phyloP scores from a whole-genome alignment of 2,888 invertebrate genomes.

The Caenorhabditis sulstoni region DNA sequence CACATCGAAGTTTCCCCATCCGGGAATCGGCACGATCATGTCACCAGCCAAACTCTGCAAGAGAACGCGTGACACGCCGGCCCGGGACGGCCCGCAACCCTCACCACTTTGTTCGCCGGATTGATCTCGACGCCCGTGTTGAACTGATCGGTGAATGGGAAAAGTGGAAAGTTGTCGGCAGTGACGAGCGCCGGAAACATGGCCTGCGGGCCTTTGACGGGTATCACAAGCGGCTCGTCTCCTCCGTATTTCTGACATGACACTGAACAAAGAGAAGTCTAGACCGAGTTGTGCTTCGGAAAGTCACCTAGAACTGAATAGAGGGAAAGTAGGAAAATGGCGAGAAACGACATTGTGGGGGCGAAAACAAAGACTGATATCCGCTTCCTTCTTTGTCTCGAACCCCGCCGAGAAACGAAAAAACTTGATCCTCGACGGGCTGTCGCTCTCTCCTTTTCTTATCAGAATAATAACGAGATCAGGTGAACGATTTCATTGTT shows the following conservation, averaged over 20 bases:
- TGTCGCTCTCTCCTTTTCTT: conserved; percentile 12
- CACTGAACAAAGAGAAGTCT: conserved; percentile 9
- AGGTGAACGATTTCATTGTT: conserved; percentile 26
- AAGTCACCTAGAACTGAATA: conserved; percentile 3
- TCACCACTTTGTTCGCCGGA: conserved; percentile 77
- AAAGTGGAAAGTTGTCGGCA: conserved; percentile 77
- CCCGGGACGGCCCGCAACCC: no score
- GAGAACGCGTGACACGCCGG: no score
- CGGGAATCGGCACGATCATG: conserved; percentile 76
- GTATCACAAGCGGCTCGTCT: conserved; percentile 74
- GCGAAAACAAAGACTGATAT: conserved; percentile 2
- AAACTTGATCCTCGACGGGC: conserved; percentile 49
- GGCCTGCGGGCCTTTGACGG: conserved; percentile 69
- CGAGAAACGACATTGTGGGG: conserved; percentile 11
- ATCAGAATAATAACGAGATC: conserved; percentile 19
- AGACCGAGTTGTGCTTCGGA: neutral
- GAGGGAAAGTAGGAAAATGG: neutral
- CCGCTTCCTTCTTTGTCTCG: conserved; percentile 26
- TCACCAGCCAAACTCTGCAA: conserved; percentile 76
- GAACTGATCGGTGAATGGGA: conserved; percentile 78
- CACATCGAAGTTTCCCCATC: conserved; percentile 78
- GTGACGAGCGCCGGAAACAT: conserved; percentile 75
- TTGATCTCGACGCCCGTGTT: conserved; percentile 76
- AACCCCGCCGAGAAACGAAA: conserved; percentile 2
- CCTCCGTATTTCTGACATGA: conserved; percentile 72